Conservation (phyloP, 1,140 invertebrate genomes). For the Sarcophaga bullata region DNA sequence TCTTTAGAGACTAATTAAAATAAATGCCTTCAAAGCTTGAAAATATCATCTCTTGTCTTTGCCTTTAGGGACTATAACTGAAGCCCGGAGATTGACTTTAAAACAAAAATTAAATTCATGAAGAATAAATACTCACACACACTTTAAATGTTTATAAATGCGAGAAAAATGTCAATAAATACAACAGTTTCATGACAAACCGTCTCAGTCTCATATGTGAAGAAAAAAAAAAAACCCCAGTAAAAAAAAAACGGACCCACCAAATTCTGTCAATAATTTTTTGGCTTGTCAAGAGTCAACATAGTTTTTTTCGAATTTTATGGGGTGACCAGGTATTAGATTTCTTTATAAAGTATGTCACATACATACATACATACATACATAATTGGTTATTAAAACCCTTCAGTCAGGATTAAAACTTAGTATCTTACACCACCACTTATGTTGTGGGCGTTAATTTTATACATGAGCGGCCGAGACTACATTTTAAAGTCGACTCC, state of each 20-base stretch:
- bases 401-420: no score
- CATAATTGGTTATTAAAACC: no score
- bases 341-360: no score
- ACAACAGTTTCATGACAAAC: slow-evolving; percentile 62
- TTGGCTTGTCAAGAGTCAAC: not conserved
- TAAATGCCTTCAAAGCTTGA: slow-evolving; percentile 52
- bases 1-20: slow-evolving; percentile 61
- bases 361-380: no score
- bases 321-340: not conserved
- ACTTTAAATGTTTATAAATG: slow-evolving; percentile 47
- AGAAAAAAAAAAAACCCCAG: no score
- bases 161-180: slow-evolving; percentile 64
- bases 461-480: no score
- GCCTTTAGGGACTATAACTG: slow-evolving; percentile 33
- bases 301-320: not conserved
- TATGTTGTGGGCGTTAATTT: no score
- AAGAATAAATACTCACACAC: slow-evolving; percentile 32
- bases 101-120: not conserved
- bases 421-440: no score
- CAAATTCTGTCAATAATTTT: slow-evolving; percentile 37
- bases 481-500: no score
- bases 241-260: slow-evolving; percentile 34
- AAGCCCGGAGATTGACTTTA: not conserved
- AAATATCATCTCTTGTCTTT: slow-evolving; percentile 36
- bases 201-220: slow-evolving; percentile 8